These are phyloP conservation scores for Moxostoma hubbsi DNA, from an alignment of 2,797 vertebrate species.

Conservation along the genomic window DNA sequence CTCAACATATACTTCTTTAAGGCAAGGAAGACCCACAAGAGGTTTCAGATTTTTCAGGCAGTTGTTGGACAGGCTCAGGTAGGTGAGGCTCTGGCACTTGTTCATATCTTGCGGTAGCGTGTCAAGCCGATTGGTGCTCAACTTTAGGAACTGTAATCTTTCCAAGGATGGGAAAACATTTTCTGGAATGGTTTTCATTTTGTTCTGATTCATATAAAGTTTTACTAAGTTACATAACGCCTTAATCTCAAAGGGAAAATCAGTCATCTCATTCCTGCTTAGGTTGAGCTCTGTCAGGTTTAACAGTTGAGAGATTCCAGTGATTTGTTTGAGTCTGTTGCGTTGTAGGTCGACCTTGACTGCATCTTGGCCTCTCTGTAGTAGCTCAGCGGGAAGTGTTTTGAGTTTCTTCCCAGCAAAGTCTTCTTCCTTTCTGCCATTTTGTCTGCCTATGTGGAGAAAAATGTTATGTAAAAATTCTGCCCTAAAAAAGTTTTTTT, in stretches of 20 bases:
- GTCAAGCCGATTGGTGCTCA: slow-evolving; percentile 73
- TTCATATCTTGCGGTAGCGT: slow-evolving; percentile 73
- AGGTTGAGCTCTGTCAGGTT: slow-evolving; percentile 74
- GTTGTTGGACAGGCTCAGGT: slow-evolving; percentile 79
- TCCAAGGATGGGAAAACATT: slow-evolving; percentile 69
- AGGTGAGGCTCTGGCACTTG: slow-evolving; percentile 68
- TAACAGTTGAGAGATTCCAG: slow-evolving; percentile 63
- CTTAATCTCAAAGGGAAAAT: slow-evolving; percentile 72
- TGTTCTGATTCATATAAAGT: slow-evolving; percentile 80
- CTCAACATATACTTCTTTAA: slow-evolving; percentile 73
- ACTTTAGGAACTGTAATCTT: slow-evolving; percentile 70
- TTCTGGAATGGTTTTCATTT: slow-evolving; percentile 68
- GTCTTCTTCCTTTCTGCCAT: slow-evolving; percentile 52
- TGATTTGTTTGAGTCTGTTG: slow-evolving; percentile 72
- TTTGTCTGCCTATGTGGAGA: slow-evolving; percentile 54
- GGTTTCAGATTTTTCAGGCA: slow-evolving; percentile 64
- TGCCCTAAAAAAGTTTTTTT: too few species aligned
- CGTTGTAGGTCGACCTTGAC: slow-evolving; percentile 69
- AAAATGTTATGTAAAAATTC: background rate
- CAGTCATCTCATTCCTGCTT: slow-evolving; percentile 73
- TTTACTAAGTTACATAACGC: slow-evolving; percentile 68
- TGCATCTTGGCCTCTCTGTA: slow-evolving; percentile 46
- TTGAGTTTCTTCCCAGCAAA: slow-evolving; percentile 69
- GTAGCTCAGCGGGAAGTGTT: slow-evolving; percentile 61
- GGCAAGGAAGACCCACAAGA: slow-evolving; percentile 64